Conservation (phyloP, 1,140 invertebrate genomes). For the Melitaea cinxia region DNA sequence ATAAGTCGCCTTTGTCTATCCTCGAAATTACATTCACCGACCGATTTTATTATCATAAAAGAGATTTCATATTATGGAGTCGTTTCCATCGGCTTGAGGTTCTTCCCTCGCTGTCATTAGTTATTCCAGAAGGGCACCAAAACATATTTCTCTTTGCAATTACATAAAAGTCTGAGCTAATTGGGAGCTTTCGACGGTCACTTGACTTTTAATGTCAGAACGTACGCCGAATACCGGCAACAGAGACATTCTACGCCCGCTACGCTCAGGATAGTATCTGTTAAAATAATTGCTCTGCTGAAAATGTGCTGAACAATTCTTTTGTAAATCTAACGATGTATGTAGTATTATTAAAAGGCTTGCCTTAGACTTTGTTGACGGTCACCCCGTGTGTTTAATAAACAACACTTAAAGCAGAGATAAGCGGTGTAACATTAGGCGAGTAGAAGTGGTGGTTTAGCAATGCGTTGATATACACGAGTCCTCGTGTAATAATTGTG, state of each 20-base stretch:
- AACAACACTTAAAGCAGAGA: too few species aligned
- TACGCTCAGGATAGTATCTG: slow-evolving; percentile 44
- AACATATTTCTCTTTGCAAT: slow-evolving; percentile 75
- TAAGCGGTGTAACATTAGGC: slow-evolving; percentile 11
- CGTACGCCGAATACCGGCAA: slow-evolving; percentile 44
- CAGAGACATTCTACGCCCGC: slow-evolving; percentile 33
- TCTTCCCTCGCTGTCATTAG: slow-evolving; percentile 46
- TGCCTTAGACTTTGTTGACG: too few species aligned
- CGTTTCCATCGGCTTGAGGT: slow-evolving; percentile 6
- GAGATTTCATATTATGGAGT: background rate
- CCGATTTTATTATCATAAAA: slow-evolving; percentile 5
- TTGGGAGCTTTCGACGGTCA: slow-evolving; percentile 72
- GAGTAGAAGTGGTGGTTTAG: slow-evolving; percentile 21
- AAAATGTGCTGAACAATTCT: slow-evolving; percentile 41
- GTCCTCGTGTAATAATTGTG: slow-evolving; percentile 61
- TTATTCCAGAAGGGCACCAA: slow-evolving; percentile 61
- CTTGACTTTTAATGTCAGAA: slow-evolving; percentile 68
- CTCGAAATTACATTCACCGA: background rate
- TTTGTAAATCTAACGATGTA: too few species aligned
- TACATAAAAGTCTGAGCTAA: slow-evolving; percentile 72
- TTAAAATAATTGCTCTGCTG: slow-evolving; percentile 59
- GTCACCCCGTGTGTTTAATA: too few species aligned
- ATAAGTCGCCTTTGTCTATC: slow-evolving; percentile 66
- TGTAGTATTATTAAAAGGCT: too few species aligned
- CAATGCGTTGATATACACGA: slow-evolving; percentile 32